A percentile compares a stretch with the other conserved stretches of the same genome.
Conservation (phyloP, 2,113 vertebrate genomes). For the Chamaea fasciata region DNA sequence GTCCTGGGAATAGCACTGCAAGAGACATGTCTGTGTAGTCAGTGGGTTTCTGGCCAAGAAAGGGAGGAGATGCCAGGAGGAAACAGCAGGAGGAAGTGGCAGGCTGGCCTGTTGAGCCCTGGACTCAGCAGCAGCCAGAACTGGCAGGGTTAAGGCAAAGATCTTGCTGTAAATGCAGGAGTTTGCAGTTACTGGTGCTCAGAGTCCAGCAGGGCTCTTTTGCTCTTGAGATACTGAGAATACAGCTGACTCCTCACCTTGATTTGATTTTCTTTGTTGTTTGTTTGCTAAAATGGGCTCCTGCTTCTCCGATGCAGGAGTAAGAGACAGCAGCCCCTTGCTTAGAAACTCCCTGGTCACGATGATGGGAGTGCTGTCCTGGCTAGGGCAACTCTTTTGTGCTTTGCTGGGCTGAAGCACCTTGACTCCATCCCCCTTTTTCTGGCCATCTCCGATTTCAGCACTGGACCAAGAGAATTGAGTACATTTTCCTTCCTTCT, state of each 20-base stretch:
- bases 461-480: not conserved
- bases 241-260: not conserved
- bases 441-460: not conserved
- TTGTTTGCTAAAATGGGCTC: not conserved
- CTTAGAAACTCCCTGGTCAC: not conserved
- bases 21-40: not conserved
- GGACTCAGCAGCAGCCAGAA: not conserved
- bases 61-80: not conserved
- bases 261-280: not conserved
- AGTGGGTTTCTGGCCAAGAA: not conserved
- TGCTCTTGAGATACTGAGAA: not conserved
- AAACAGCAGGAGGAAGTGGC: not conserved
- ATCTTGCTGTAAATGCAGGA: not conserved
- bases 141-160: not conserved
- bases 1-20: not conserved
- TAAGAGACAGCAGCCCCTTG: fast-evolving
- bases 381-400: not conserved
- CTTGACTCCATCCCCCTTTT: not conserved
- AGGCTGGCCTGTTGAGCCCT: fast-evolving
- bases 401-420: not conserved
- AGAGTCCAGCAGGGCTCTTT: not conserved
- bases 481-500: not conserved
- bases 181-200: not conserved
- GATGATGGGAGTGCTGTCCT: not conserved
- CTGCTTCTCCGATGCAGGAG: not conserved